A percentile compares a stretch with the other conserved stretches of the same genome.
phyloP scores from a whole-genome alignment of 2,797 vertebrate genomes.

The Parotocinclus haroldoi region DNA sequence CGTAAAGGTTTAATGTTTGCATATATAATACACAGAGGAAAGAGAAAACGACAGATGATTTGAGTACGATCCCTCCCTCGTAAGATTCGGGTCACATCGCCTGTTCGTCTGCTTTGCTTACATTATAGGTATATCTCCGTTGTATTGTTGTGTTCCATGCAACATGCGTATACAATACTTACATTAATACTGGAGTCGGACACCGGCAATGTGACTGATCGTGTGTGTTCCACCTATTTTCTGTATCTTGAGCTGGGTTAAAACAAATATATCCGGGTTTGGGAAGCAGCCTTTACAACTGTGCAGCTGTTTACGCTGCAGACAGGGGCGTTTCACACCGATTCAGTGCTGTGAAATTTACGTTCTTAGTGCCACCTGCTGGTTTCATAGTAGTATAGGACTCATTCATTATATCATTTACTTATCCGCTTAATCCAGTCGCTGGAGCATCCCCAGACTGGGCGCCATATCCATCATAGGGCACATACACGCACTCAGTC shows the following conservation, averaged over 20 bases:
- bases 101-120: no score
- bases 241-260: conserved; percentile 8
- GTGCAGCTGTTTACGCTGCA: conserved; percentile 37
- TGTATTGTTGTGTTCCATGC: neutral
- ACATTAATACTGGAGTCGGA: conserved; percentile 25
- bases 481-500: no score
- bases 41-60: no score
- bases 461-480: no score
- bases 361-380: conserved; percentile 36
- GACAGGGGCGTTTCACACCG: conserved; percentile 30
- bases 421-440: no score
- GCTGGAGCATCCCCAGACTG: no score
- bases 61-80: no score
- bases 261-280: conserved; percentile 21
- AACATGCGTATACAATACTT: conserved; percentile 25
- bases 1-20: no score
- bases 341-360: conserved; percentile 11
- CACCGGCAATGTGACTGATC: conserved; percentile 20
- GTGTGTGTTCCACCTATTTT: conserved; percentile 50
- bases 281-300: conserved; percentile 15
- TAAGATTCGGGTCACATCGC: no score
- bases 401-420: no score
- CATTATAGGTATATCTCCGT: no score
- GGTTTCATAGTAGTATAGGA: conserved; percentile 1
- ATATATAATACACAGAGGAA: no score